Conservation (phyloP, 2,113 vertebrate genomes). For the Pachyramphus minor region DNA sequence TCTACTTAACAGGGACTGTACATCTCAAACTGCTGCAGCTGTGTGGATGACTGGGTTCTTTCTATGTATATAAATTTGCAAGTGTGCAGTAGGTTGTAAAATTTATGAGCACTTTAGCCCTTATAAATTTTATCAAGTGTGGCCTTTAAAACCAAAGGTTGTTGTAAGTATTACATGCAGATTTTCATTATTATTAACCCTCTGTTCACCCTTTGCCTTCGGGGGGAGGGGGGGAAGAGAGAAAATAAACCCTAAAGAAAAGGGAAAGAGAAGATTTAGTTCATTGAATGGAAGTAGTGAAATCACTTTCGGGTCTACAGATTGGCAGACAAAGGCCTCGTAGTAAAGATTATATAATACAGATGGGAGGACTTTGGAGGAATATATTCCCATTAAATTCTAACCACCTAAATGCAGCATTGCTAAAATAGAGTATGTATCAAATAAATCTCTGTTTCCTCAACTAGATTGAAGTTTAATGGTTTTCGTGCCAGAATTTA, state of each 20-base stretch:
- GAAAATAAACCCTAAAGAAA: background rate
- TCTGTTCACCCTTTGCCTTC: background rate
- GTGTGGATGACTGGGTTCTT: background rate
- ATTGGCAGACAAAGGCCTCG: background rate
- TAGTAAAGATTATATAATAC: slow-evolving; percentile 7
- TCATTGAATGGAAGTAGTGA: background rate
- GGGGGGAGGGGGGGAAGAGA: background rate
- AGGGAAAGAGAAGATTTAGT: background rate
- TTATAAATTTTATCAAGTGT: slow-evolving; percentile 62
- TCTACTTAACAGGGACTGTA: background rate
- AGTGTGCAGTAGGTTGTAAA: slow-evolving; percentile 31
- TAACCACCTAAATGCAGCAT: background rate
- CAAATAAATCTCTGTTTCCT: background rate
- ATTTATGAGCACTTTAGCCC: slow-evolving; percentile 56
- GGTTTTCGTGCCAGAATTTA: background rate
- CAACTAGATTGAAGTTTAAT: background rate
- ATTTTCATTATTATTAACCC: slow-evolving; percentile 27
- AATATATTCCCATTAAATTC: background rate
- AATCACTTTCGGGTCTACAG: background rate
- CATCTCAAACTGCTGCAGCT: background rate
- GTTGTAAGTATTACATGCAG: slow-evolving; percentile 23
- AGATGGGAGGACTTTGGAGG: background rate
- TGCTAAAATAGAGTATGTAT: background rate
- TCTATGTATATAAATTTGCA: slow-evolving; percentile 57
- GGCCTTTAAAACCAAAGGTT: slow-evolving; percentile 57